A percentile compares a stretch with the other conserved stretches of the same genome.
These are phyloP conservation scores for Eublepharis macularius DNA, from an alignment of 2,113 vertebrate genomes.

Conservation along the genomic window DNA sequence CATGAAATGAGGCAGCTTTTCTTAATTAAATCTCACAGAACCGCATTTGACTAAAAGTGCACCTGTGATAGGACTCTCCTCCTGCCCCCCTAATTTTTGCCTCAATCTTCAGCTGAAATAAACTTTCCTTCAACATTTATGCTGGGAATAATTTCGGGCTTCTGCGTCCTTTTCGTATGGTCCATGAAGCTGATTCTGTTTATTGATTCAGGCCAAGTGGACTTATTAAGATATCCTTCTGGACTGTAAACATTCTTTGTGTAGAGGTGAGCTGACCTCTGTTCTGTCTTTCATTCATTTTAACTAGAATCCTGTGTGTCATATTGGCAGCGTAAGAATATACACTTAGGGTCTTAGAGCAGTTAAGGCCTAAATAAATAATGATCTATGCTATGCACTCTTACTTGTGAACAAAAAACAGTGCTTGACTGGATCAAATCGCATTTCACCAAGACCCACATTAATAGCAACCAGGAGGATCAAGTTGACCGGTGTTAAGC, in stretches of 20 bases:
- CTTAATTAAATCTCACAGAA: neutral
- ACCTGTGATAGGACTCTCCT: accelerated
- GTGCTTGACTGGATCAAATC: neutral
- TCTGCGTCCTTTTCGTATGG: neutral
- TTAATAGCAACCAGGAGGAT: neutral
- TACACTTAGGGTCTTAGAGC: neutral
- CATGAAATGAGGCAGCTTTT: neutral
- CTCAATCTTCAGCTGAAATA: neutral
- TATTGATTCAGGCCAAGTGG: neutral
- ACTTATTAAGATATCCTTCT: neutral
- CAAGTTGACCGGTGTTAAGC: neutral
- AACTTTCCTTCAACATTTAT: neutral
- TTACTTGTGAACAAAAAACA: neutral
- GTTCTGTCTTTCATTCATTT: neutral
- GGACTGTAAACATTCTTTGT: neutral
- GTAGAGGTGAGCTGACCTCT: neutral
- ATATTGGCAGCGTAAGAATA: neutral
- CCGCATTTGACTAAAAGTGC: neutral
- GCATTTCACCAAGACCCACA: neutral
- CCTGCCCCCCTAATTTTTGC: too few relatives aligned
- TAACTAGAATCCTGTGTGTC: neutral
- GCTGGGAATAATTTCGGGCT: neutral
- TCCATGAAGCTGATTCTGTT: neutral
- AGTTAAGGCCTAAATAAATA: neutral
- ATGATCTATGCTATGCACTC: neutral